Percentiles rank a stretch among this genome's conserved stretches.
phyloP scores from a whole-genome alignment of 2,888 invertebrate species.

The Anagyrus pseudococci region DNA sequence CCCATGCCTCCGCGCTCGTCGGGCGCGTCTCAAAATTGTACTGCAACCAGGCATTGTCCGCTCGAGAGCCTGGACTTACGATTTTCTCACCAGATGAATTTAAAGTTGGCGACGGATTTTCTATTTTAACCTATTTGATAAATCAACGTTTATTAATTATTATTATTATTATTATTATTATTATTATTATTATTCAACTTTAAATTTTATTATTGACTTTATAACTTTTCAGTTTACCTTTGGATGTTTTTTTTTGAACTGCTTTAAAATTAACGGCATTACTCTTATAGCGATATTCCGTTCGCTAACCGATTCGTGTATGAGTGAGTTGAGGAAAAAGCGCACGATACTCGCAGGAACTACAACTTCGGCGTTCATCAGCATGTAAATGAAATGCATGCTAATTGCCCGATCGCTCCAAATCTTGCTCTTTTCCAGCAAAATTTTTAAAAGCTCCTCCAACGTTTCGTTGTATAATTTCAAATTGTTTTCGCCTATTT shows the following conservation, averaged over 20 bases:
- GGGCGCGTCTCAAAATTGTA: slow-evolving; percentile 70
- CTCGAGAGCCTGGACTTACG: slow-evolving; percentile 65
- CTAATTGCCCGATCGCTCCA: slow-evolving; percentile 85
- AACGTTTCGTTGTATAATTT: slow-evolving; percentile 65
- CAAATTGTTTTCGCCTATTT: slow-evolving; percentile 63
- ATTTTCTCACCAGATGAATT: slow-evolving; percentile 1
- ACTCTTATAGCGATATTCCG: slow-evolving; percentile 74
- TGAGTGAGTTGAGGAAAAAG: slow-evolving; percentile 70
- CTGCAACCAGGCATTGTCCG: slow-evolving; percentile 79
- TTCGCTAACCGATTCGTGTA: slow-evolving; percentile 82
- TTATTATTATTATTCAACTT: background rate
- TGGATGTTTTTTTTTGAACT: slow-evolving; percentile 72
- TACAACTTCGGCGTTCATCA: slow-evolving; percentile 75
- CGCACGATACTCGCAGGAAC: slow-evolving; percentile 71
- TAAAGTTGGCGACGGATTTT: background rate
- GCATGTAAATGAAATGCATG: slow-evolving; percentile 73
- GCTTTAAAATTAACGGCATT: slow-evolving; percentile 71
- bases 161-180: background rate
- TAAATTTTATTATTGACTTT: background rate
- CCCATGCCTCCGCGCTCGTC: slow-evolving; percentile 75
- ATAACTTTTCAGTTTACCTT: slow-evolving; percentile 45
- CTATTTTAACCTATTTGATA: background rate
- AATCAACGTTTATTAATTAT: too few relatives aligned
- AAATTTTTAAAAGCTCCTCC: slow-evolving; percentile 64
- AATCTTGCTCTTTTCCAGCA: slow-evolving; percentile 69